Conservation (phyloP, 2,113 vertebrate genomes). For the Melanocharis versteri region DNA sequence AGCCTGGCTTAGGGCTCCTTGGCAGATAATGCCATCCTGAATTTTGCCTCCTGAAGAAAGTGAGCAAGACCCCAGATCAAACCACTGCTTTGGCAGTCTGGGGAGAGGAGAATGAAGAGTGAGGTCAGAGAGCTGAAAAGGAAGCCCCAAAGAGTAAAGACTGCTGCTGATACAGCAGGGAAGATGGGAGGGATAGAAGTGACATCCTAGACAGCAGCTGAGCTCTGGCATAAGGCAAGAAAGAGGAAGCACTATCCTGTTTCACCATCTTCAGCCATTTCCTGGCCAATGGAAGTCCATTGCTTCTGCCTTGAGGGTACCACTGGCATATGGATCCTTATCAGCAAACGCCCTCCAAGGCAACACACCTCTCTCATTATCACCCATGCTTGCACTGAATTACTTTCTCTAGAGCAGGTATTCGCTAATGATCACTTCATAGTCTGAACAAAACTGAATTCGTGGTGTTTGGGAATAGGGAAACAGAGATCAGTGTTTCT, state of each 20-base stretch:
- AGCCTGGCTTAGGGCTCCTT: neutral
- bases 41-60: neutral
- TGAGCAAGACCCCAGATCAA: neutral
- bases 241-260: rapidly evolving
- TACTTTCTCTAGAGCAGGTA: neutral
- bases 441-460: neutral
- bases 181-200: neutral
- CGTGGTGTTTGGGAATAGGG: neutral
- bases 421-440: neutral
- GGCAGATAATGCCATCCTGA: neutral
- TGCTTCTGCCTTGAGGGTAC: neutral
- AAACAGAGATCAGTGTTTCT: neutral
- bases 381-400: neutral
- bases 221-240: neutral
- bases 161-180: neutral
- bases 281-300: neutral
- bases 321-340: neutral
- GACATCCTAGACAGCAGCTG: neutral
- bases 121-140: neutral
- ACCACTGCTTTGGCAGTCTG: neutral
- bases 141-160: neutral
- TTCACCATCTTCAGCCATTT: neutral
- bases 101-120: neutral
- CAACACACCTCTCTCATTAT: neutral
- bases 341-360: neutral